Base-by-base conservation (phyloP, 2,797 vertebrate genomes). In the Anolis apletophallus region DNA sequence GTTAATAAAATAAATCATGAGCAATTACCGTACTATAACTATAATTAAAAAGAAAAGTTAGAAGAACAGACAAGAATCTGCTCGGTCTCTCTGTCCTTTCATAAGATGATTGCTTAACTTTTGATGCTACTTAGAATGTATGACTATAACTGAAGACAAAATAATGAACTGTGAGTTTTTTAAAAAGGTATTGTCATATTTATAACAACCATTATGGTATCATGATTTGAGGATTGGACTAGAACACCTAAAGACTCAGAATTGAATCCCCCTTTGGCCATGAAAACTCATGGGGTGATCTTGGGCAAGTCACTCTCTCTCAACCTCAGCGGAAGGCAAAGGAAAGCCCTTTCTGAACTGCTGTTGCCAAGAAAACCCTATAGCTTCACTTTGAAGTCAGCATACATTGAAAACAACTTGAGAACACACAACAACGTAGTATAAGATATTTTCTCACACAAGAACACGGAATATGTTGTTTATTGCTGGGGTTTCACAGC, bases 1-100 rank as follows among this genome's bases (percentile, higher is more conserved):
- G 88, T 93, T 91, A 88, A 93, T 94, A 84, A 91, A 88, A 83
- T 1, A 67, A 86, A 80, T 74, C 78, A 29, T 59, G 90, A 1
- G 0, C 83, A 67, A 40, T 81, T 85, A 64, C 83, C 55, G 5
- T 19, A 3, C 83, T 59, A 7, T 19, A 3, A 52, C 11, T 21
- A 8, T 84, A 89, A 91, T 92, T 83, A 84, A 89, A 87, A 83
- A 75, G 23, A 81, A 89, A 90, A 80, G 19, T 80, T 80, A 46
- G 7, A 59, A 75, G 86, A 88, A 46, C n/a, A 5, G 14, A 36
- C 81, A 32, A 73, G 78, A 76, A 73, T 80, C 17, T 84, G 76
- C 29, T 69, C n/a, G n/a, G 55, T 52, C 64, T 21, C 3, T 0
- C 50, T 40, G 23, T 73, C 77, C 76, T 61, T 83, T 68, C 59